Conservation (phyloP, 2,888 invertebrate genomes). For the Conops quadrifasciatus region DNA sequence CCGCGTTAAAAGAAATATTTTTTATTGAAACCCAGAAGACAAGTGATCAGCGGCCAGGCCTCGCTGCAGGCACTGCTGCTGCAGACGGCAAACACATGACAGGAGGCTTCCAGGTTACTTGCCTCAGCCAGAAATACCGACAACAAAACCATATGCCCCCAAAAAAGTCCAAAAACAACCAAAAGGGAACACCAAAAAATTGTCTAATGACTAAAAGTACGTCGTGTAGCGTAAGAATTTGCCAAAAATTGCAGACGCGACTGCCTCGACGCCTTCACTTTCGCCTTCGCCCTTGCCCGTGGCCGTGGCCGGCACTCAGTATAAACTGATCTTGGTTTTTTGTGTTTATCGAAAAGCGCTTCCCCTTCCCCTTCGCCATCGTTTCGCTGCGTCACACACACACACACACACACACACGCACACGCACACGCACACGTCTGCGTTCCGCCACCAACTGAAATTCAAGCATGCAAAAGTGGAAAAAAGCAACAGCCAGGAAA, state of each 20-base stretch:
- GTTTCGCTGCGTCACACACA: too few species aligned
- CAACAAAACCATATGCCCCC: not conserved
- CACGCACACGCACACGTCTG: slow-evolving; percentile 23
- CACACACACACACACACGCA: not conserved
- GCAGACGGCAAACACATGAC: slow-evolving; percentile 31
- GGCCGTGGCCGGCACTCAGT: not conserved
- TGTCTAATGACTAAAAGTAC: slow-evolving; percentile 30
- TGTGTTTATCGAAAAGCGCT: not conserved
- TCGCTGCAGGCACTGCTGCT: not conserved
- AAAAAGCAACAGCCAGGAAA: not conserved
- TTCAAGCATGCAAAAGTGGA: slow-evolving; percentile 23
- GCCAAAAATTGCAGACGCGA: slow-evolving; percentile 6
- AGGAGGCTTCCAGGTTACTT: slow-evolving; percentile 25
- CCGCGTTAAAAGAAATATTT: slow-evolving; percentile 1
- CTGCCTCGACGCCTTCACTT: slow-evolving; percentile 3
- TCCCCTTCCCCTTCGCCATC: not conserved
- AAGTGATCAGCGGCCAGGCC: not conserved
- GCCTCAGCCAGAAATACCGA: not conserved
- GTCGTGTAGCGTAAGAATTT: slow-evolving; percentile 6
- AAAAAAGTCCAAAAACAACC: too few species aligned
- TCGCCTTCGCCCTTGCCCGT: not conserved
- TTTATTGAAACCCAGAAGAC: not conserved
- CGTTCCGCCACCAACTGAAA: slow-evolving; percentile 22
- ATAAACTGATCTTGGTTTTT: not conserved
- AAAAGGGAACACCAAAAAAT: slow-evolving; percentile 12